Evolutionary conservation across 30 jellyfish, hydroid and myxozoan genomes (phyloP).

Genomic region (Pelagia noctiluca): DNA sequence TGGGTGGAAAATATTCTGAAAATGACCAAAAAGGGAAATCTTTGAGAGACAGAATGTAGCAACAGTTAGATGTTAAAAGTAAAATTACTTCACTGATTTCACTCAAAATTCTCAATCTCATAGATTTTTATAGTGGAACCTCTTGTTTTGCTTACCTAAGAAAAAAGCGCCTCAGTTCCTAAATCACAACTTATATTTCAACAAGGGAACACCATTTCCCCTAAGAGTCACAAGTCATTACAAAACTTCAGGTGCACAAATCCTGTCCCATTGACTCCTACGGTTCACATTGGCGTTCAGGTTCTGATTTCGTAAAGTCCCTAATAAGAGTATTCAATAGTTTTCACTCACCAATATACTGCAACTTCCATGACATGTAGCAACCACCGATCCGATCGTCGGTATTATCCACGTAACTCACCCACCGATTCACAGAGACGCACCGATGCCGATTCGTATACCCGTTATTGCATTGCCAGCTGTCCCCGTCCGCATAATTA

Average conservation of each 20-base stretch:
- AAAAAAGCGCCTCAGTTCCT: too few species aligned
- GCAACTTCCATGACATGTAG: constrained; percentile 55
- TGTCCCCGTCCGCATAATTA: constrained; percentile 36
- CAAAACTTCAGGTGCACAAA: background rate
- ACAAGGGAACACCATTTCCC: background rate
- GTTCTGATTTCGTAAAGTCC: too few species aligned
- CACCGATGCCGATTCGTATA: constrained; percentile 18
- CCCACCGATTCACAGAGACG: constrained; percentile 40
- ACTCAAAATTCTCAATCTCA: too few species aligned
- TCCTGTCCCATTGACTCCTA: background rate
- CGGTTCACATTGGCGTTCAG: constrained; percentile 22
- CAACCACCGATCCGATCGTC: constrained; percentile 84
- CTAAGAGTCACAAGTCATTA: background rate
- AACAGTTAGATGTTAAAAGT: too few species aligned
- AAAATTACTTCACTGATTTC: too few species aligned
- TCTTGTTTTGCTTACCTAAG: too few species aligned
- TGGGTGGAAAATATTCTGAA: too few species aligned
- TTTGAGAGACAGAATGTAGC: too few species aligned
- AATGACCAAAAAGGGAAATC: too few species aligned
- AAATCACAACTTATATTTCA: background rate
- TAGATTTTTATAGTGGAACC: too few species aligned
- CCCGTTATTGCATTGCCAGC: constrained; percentile 60
- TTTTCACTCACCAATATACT: constrained; percentile 41
- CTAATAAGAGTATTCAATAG: too few species aligned
- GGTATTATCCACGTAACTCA: constrained; percentile 53